A percentile compares a stretch with the other conserved stretches of the same genome.
phyloP scores from a whole-genome alignment of 2,113 vertebrate species.

The Colius striatus region DNA sequence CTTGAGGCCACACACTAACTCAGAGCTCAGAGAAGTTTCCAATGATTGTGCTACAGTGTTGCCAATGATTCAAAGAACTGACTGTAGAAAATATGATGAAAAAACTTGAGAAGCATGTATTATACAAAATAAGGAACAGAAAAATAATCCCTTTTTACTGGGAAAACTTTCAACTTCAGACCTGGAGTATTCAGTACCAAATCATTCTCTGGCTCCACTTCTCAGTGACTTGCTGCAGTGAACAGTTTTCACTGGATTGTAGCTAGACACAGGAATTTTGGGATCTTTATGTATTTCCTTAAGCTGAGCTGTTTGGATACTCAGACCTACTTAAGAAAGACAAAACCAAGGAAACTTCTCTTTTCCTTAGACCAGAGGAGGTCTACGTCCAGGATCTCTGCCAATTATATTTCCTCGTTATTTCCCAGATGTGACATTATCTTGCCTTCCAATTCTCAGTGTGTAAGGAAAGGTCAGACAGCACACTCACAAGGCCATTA shows the following conservation, averaged over 20 bases:
- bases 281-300: background rate
- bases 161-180: background rate
- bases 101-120: constrained; percentile 38
- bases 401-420: background rate
- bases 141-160: constrained; percentile 9
- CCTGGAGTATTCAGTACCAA: background rate
- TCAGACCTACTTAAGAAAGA: background rate
- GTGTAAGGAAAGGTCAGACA: background rate
- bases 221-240: background rate
- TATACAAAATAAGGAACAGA: constrained; percentile 49
- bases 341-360: background rate
- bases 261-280: background rate
- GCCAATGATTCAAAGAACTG: background rate
- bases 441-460: background rate
- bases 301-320: background rate
- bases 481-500: background rate
- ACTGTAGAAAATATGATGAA: constrained; percentile 37
- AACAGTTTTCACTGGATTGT: background rate
- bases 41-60: background rate
- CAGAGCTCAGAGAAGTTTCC: constrained; percentile 3
- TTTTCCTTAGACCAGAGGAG: background rate
- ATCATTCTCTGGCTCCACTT: background rate
- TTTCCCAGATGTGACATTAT: constrained; percentile 28
- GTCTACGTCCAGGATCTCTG: background rate
- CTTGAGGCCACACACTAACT: background rate